Base-by-base conservation (phyloP, 2,113 vertebrate genomes). In the Amia ocellicauda region DNA sequence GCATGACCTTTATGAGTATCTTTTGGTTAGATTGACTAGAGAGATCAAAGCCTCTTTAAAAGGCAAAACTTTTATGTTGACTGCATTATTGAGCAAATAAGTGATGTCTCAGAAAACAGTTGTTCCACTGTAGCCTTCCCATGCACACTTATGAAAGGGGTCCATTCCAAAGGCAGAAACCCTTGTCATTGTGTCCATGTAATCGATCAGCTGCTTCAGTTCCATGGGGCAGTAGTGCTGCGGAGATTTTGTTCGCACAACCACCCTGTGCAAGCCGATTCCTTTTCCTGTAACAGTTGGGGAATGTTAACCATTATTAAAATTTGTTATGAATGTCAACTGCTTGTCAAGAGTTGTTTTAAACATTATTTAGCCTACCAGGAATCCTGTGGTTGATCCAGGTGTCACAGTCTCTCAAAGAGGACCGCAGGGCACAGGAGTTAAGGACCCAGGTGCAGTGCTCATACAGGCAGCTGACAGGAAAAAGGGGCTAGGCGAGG, bases 151-250 rank as follows among this genome's bases (percentile, higher is more conserved):
- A n/a, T n/a, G n/a, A n/a, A n/a, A n/a, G n/a, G n/a, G n/a, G 5
- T 36, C 36, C 41, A 36, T 59, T 57, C 54, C 54, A 57, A 57
- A 57, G 20, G 54, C 9, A 1, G 54, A 57, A 23, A 26, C 54
- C 26, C 54, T 57, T 57, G 54, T 57, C 26, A 16, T 27, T 27
- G 23, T 27, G 24, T 57, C 29, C 10, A n/a, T 26, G n/a, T n/a
- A n/a, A n/a, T 27, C 24, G 54, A 57, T 57, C 26, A 28, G 54
- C 54, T 57, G 54, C 54, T 57, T 57, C 54, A 57, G 26, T 23
- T 57, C 22, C 54, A 23, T 57, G 1, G 7, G 54, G 54, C 54
- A 57, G 54, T 57, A 57, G 26, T 28, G 26, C 54, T 28, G 20
- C 22, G n/a, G 54, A n/a, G 26, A 57, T 28, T 17, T 57, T 56